These are phyloP conservation scores for Vidua macroura DNA, from an alignment of 2,113 vertebrate species.

Conservation along the genomic window DNA sequence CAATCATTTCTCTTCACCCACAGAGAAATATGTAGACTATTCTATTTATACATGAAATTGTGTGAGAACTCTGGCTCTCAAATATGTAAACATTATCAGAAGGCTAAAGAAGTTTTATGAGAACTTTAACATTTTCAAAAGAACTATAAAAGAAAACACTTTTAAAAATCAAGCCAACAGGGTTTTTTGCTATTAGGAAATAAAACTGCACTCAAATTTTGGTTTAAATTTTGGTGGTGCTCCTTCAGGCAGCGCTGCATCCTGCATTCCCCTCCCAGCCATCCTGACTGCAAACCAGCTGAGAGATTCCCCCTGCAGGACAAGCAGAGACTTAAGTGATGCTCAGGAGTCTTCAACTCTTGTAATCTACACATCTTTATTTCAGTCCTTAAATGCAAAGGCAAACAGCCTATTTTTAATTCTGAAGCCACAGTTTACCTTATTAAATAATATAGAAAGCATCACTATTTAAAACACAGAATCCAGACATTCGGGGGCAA, in stretches of 20 bases:
- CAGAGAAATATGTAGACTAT: no score
- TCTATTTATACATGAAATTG: no score
- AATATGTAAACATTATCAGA: no score
- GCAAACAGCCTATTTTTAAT: neutral
- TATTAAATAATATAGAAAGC: neutral
- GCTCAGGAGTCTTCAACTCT: neutral
- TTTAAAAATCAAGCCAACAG: no score
- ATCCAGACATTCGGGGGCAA: neutral
- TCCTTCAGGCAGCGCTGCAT: neutral
- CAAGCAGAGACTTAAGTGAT: rapidly evolving
- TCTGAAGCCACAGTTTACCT: neutral
- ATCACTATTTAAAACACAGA: neutral
- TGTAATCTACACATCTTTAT: neutral
- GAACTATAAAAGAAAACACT: no score
- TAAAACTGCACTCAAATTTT: no score
- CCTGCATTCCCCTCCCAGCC: neutral
- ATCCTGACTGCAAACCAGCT: neutral
- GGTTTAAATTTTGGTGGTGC: no score
- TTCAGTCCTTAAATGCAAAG: neutral
- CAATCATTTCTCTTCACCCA: no score
- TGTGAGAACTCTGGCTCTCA: no score
- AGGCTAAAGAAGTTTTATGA: no score
- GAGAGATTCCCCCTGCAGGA: neutral
- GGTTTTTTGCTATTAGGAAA: no score
- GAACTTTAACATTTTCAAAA: no score